Evolutionary conservation across 2,888 invertebrate species (phyloP), one percentile per base, ranked within the genome.

Genomic region (Aphidius colemani): DNA sequence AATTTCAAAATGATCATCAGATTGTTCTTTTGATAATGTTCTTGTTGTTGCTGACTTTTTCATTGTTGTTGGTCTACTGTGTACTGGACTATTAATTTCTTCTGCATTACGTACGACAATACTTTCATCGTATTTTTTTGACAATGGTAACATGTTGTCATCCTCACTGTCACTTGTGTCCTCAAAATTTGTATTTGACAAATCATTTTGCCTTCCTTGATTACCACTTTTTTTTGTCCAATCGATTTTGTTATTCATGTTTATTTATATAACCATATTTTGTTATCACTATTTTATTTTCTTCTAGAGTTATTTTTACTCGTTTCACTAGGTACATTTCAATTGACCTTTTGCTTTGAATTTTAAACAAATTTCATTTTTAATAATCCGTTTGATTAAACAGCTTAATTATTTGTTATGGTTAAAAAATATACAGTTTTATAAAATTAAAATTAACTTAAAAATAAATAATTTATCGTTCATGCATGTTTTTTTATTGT

Each of bases 31-130:
- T 7, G 63, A 65, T 43, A 59, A 56, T 46, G 61, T 64, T 61
- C 64, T 70, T 9, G 69, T 60, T 11, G 58, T 51, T 63, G 66
- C 70, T 45, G 67, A 67, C 5, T 30, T 30, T 30, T 30, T 30
- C 61, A 70, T 72, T 4, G 66, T 70, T 7, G 64, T 44, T 6
- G 72, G 72, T 53, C 77, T 72, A 5, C 70, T 75, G 46, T 63
- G 74, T 3, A 75, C 67, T 0, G 85, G 84, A 70, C 87, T 88
- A 7, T 85, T 85, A 46, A 87, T 85, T 69, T 88, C 88, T 70
- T 84, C 84, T 1, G 86, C 86, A 70, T 87, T 85, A 61, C 84
- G 80, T 53, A 87, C 87, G 62, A 85, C 84, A 55, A 88, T 86
- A 3, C 85, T 86, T 76, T 88, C 88, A 82, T 88, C 88, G 59